Conservation (phyloP, 2,888 invertebrate species). For the Syrphus vitripennis region DNA sequence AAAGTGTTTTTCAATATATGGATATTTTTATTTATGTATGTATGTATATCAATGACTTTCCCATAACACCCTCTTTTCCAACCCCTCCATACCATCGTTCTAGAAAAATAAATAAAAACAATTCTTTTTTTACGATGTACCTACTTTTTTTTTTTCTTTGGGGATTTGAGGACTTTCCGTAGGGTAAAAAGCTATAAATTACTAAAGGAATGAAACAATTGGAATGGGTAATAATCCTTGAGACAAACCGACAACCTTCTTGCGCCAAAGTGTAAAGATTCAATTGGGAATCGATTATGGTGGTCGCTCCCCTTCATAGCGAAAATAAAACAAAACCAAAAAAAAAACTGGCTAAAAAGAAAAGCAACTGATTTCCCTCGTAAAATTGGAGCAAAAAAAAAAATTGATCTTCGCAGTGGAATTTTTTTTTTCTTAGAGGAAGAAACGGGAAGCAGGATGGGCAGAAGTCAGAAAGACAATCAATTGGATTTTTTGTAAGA, state of each 20-base stretch:
- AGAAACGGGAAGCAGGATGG: neutral
- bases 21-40: too few relatives aligned
- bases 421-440: neutral
- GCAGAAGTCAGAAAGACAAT: slow-evolving; percentile 55
- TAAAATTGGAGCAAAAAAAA: neutral
- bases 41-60: neutral
- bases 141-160: neutral
- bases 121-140: slow-evolving; percentile 11
- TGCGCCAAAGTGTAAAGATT: slow-evolving; percentile 59
- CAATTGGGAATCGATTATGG: slow-evolving; percentile 62
- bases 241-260: slow-evolving; percentile 59
- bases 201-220: slow-evolving; percentile 30
- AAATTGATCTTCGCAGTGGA: neutral
- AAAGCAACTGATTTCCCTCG: neutral
- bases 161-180: neutral
- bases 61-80: neutral
- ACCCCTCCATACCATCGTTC: neutral
- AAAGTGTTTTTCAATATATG: slow-evolving; percentile 47
- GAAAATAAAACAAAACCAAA: slow-evolving; percentile 9
- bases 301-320: slow-evolving; percentile 10
- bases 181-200: slow-evolving; percentile 36
- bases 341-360: neutral
- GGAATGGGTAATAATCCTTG: slow-evolving; percentile 60
- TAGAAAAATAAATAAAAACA: neutral
- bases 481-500: slow-evolving; percentile 54